These are phyloP conservation scores for Hydropsyche betteni DNA, from an alignment of 2,888 invertebrate genomes.

Conservation along the genomic window DNA sequence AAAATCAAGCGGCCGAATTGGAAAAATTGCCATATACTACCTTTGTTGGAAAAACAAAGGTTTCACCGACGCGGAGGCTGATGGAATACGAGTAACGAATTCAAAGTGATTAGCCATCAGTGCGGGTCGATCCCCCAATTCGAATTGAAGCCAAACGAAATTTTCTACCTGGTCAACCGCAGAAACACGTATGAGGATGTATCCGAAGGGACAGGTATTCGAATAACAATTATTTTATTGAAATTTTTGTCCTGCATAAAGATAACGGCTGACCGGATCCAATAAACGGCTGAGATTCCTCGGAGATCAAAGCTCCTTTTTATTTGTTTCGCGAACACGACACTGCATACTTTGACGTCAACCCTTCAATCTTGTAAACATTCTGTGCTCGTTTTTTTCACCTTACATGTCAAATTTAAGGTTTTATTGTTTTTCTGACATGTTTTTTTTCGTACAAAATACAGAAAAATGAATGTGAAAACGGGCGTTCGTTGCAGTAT, in stretches of 20 bases:
- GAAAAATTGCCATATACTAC: conserved; percentile 10
- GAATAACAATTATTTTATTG: no score
- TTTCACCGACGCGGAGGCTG: conserved; percentile 7
- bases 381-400: not conserved
- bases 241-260: no score
- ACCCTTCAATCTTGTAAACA: conserved; percentile 6
- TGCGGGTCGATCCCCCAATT: conserved; percentile 15
- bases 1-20: conserved; percentile 17
- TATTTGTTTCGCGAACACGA: not conserved
- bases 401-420: conserved; percentile 7
- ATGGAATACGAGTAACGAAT: conserved; percentile 31
- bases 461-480: not conserved
- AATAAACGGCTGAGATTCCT: no score
- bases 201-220: no score
- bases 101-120: conserved; percentile 22
- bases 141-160: not conserved
- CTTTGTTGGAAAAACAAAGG: conserved; percentile 23
- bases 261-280: no score
- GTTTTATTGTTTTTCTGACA: conserved; percentile 10
- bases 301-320: conserved; percentile 17
- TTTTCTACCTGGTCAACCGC: not conserved
- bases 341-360: conserved; percentile 11
- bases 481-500: not conserved
- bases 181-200: no score
- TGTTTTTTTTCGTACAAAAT: not conserved